Conservation (phyloP, 2,113 vertebrate species). For the Sus scrofa region T2T-Sscrofa CM000812.6:278089501-278090000, state of each 20-base stretch:
- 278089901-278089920: slow-evolving; percentile 64
- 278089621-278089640: slow-evolving; percentile 86
- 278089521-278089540: slow-evolving; percentile 68
- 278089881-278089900: slow-evolving; percentile 73
- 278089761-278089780: slow-evolving; percentile 82
- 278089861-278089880: slow-evolving; percentile 78
- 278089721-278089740: slow-evolving; percentile 88
- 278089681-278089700: slow-evolving; percentile 90
- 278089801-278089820: slow-evolving; percentile 72
- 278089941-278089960: slow-evolving; percentile 30
- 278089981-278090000: neutral
- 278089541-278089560: slow-evolving; percentile 75
- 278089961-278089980: neutral
- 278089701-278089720: slow-evolving; percentile 88
- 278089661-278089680: slow-evolving; percentile 92
- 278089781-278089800: slow-evolving; percentile 78
- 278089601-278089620: slow-evolving; percentile 89
- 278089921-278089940: slow-evolving; percentile 64
- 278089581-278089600: slow-evolving; percentile 77
- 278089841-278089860: slow-evolving; percentile 63
- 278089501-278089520: slow-evolving; percentile 59
- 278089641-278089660: slow-evolving; percentile 91
- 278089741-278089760: slow-evolving; percentile 87
- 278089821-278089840: slow-evolving; percentile 76
- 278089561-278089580: slow-evolving; percentile 84